A percentile compares a stretch with the other conserved stretches of the same genome.
These are phyloP conservation scores for Drosophila formosana DNA, from an alignment of 2,888 invertebrate genomes.

Conservation along the genomic window DNA sequence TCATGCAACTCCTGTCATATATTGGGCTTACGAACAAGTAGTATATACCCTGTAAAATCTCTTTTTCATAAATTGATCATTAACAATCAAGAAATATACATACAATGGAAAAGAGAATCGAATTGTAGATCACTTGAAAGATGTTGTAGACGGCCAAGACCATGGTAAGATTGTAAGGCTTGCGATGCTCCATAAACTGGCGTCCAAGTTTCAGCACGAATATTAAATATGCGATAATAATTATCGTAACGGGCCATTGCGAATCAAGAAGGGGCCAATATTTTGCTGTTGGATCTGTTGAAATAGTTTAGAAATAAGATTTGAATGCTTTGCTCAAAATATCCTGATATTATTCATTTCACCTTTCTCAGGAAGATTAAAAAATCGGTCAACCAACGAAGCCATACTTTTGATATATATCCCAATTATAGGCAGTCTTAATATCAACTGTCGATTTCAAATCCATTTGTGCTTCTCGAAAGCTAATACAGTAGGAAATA, in stretches of 20 bases:
- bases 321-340: neutral
- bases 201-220: conserved; percentile 91
- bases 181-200: conserved; percentile 89
- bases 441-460: too few relatives aligned
- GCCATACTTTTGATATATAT: too few relatives aligned
- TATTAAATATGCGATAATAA: conserved; percentile 88
- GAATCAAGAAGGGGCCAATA: conserved; percentile 88
- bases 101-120: too few relatives aligned
- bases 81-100: too few relatives aligned
- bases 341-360: too few relatives aligned
- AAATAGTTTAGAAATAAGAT: neutral
- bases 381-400: too few relatives aligned
- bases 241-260: conserved; percentile 88
- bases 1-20: conserved; percentile 48
- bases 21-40: conserved; percentile 22
- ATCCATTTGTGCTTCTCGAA: too few relatives aligned
- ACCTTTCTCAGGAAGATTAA: too few relatives aligned
- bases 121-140: conserved; percentile 88
- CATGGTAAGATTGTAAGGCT: conserved; percentile 90
- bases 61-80: accelerated
- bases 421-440: too few relatives aligned
- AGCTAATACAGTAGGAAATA: too few relatives aligned
- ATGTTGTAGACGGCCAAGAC: conserved; percentile 92
- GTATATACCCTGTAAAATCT: conserved; percentile 28
- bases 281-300: conserved; percentile 36